Percentiles rank a stretch among this genome's conserved stretches.
Conservation (phyloP, 2,888 invertebrate species). For the Globia sparganii region DNA sequence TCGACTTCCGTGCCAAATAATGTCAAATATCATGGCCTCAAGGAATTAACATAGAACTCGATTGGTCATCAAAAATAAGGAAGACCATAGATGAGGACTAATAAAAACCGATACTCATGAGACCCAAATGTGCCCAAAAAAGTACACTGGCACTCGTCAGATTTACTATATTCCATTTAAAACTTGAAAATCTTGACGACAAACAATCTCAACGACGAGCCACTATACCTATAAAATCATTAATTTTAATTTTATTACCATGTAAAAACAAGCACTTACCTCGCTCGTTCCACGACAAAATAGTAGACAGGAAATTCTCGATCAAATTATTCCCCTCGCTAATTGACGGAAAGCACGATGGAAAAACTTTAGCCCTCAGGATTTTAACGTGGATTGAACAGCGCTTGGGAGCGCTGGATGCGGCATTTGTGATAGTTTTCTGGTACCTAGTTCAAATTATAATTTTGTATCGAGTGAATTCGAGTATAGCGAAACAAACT, state of each 20-base stretch:
- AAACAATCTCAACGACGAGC: constrained; percentile 4
- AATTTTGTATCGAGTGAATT: neutral
- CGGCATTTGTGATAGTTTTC: constrained; percentile 7
- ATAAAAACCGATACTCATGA: no score
- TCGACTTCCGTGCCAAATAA: neutral
- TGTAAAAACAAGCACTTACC: constrained; percentile 35
- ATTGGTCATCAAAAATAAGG: neutral
- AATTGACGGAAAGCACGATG: constrained; percentile 65
- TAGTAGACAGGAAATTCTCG: constrained; percentile 62
- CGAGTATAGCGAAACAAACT: neutral
- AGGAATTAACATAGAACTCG: neutral
- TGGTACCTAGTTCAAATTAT: neutral
- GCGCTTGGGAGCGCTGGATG: constrained; percentile 20
- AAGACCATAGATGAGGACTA: neutral
- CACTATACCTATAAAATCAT: constrained; percentile 6
- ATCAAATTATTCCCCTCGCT: constrained; percentile 66
- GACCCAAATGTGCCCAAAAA: neutral
- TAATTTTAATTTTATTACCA: constrained; percentile 31
- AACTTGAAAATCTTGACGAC: constrained; percentile 6
- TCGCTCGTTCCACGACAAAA: constrained; percentile 31
- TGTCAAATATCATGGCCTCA: neutral
- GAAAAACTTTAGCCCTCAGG: constrained; percentile 55
- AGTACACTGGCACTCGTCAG: neutral
- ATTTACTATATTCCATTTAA: neutral
- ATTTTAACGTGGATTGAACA: constrained; percentile 32